Evolutionary conservation across 2,797 vertebrate genomes (phyloP).

Genomic region (Vespertilio murinus): DNA sequence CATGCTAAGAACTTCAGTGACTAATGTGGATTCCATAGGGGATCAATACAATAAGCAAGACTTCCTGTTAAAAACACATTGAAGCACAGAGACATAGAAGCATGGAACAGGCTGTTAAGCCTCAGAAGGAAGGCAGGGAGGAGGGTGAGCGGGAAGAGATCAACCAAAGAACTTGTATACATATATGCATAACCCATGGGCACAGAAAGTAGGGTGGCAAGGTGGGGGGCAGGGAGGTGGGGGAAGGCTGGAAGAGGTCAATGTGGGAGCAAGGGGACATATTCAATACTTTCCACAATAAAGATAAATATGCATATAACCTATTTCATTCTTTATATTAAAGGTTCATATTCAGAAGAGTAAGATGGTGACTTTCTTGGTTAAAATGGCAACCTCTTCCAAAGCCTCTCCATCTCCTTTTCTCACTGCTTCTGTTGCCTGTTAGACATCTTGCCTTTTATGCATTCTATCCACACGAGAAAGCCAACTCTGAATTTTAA

Average conservation of each 20-base stretch:
- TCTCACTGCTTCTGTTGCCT: neutral
- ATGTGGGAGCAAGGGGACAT: too few relatives aligned
- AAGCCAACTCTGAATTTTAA: slow-evolving; percentile 20
- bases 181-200: too few relatives aligned
- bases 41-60: neutral
- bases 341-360: neutral
- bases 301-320: neutral
- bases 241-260: too few relatives aligned
- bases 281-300: too few relatives aligned
- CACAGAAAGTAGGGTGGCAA: too few relatives aligned
- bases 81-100: neutral
- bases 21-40: neutral
- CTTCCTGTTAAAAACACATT: neutral
- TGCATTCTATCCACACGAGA: neutral
- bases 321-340: neutral
- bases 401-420: neutral
- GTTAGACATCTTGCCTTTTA: neutral
- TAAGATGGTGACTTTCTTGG: neutral
- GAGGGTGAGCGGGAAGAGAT: too few relatives aligned
- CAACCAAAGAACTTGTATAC: too few relatives aligned
- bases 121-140: too few relatives aligned
- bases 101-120: too few relatives aligned
- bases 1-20: neutral
- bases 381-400: neutral
- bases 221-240: too few relatives aligned